A percentile compares a stretch with the other conserved stretches of the same genome.
phyloP scores from a whole-genome alignment of 2,797 vertebrate genomes.

The Oreochromis grahami region DNA sequence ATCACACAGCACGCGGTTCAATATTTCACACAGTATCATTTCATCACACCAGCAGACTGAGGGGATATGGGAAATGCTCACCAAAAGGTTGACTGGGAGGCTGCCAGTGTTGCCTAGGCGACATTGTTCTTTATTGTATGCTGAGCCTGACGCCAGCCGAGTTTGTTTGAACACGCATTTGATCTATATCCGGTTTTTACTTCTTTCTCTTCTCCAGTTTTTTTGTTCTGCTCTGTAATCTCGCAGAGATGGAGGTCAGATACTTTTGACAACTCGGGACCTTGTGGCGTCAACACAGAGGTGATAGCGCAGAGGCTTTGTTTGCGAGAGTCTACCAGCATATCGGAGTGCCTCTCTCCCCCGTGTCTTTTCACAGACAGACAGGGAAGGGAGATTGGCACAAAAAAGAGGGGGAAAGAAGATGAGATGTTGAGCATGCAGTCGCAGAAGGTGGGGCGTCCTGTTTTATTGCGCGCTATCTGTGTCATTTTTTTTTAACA shows the following conservation, averaged over 20 bases:
- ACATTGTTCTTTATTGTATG: slow-evolving; percentile 70
- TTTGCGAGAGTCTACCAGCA: slow-evolving; percentile 65
- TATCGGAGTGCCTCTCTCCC: slow-evolving; percentile 47
- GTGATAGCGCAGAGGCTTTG: slow-evolving; percentile 70
- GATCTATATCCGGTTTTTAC: slow-evolving; percentile 65
- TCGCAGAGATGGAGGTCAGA: slow-evolving; percentile 70
- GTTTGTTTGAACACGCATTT: slow-evolving; percentile 69
- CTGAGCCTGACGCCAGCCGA: slow-evolving; percentile 29
- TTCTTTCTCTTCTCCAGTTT: slow-evolving; percentile 30
- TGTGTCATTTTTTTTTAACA: background rate
- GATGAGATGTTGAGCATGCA: slow-evolving; percentile 18
- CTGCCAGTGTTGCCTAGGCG: slow-evolving; percentile 55
- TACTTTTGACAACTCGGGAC: slow-evolving; percentile 80
- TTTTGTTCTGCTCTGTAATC: slow-evolving; percentile 48
- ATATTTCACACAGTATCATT: slow-evolving; percentile 24
- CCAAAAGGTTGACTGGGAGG: background rate
- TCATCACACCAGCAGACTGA: slow-evolving; percentile 1
- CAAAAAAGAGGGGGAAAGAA: background rate
- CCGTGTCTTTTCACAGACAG: background rate
- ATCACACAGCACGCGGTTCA: background rate
- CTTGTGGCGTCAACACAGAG: slow-evolving; percentile 76
- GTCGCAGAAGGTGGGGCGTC: background rate
- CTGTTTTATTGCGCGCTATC: slow-evolving; percentile 18
- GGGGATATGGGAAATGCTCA: slow-evolving; percentile 9
- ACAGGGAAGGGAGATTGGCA: background rate